Base-by-base conservation (phyloP, 2,113 vertebrate genomes). In the Origma solitaria region DNA sequence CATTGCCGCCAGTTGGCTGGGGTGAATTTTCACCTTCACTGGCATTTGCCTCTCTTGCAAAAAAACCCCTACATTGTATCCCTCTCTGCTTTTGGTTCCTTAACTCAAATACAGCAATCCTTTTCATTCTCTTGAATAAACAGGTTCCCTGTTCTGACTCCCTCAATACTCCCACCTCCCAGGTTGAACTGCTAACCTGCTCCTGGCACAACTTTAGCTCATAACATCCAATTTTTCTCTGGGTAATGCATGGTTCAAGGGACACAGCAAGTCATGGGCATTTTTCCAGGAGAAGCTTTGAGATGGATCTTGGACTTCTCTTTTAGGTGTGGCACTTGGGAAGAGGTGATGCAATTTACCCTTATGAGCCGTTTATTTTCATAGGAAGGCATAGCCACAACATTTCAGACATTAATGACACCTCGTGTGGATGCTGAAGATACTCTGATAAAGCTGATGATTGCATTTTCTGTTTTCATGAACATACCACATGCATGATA, bases 161-260 rank as follows among this genome's bases (percentile, higher is more conserved):
- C 56, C 49, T 50, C n/a, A 40, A 31, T 49, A 57, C 45, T 78
- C 65, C 38, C 28, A 62, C 9, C 21, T 87, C 24, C 47, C 35
- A 62, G 56, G 75, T 56, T 85, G 60, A 49, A 88, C 61, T 0
- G 0, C 57, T 45, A 30, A 9, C 28, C 68, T 21, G 15, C n/a
- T 80, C 23, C 45, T 25, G 44, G 40, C 35, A 47, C 25, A 75
- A 27, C 8, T 22, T 50, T 5, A 86, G 71, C 11, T 28, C 64
- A 56, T 0, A 1, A 4, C 11, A 24, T 22, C n/a, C 56, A 70
- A 31, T 31, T 65, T 35, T 50, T 30, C 27, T 60, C 30, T 2
- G 4, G 31, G 53, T n/a, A 69, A 44, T 0, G 0, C 40, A n/a
- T 0, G 0, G 19, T 44, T 35, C 2, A 1, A 13, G 16, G n/a